Evolutionary conservation across 1,140 invertebrate genomes (phyloP).

Genomic region (Phymastichus coffea): DNA sequence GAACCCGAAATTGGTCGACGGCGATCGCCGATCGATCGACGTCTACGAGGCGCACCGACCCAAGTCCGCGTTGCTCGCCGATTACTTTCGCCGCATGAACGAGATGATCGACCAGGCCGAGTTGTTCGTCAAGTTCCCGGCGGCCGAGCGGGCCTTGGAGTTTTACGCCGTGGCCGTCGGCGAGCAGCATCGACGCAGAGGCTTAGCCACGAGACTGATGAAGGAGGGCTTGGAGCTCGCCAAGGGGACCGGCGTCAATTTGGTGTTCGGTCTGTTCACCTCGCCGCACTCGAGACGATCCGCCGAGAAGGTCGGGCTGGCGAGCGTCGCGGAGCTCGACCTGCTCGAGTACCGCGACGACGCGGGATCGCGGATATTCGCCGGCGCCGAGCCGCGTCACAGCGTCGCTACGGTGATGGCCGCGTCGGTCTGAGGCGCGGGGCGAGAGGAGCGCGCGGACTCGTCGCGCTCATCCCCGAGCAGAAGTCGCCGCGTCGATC

Average conservation of each 20-base stretch:
- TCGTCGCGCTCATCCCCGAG: too few species aligned
- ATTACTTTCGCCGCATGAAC: slow-evolving; percentile 29
- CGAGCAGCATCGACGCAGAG: slow-evolving; percentile 26
- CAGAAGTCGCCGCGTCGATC: too few species aligned
- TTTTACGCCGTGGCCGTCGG: slow-evolving; percentile 34
- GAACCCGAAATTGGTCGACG: slow-evolving; percentile 16
- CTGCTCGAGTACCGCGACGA: slow-evolving; percentile 26
- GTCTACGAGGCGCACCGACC: not conserved
- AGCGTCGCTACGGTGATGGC: slow-evolving; percentile 31
- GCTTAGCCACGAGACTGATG: slow-evolving; percentile 25
- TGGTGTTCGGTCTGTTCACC: slow-evolving; percentile 36
- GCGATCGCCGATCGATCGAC: slow-evolving; percentile 6
- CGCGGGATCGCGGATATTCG: slow-evolving; percentile 17
- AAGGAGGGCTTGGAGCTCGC: slow-evolving; percentile 18
- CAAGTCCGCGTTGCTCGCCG: not conserved
- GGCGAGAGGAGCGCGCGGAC: too few species aligned
- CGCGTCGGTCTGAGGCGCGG: too few species aligned
- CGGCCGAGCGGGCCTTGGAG: slow-evolving; percentile 26
- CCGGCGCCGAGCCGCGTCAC: slow-evolving; percentile 19
- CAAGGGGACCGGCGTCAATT: slow-evolving; percentile 8
- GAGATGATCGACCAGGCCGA: slow-evolving; percentile 23
- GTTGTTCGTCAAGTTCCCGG: slow-evolving; percentile 15
- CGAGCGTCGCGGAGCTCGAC: slow-evolving; percentile 27
- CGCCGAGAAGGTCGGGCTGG: slow-evolving; percentile 28
- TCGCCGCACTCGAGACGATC: slow-evolving; percentile 32